Evolutionary conservation across 2,888 invertebrate genomes (phyloP), one percentile per base, ranked within the genome.

Genomic region (Laspeyria flexula): DNA sequence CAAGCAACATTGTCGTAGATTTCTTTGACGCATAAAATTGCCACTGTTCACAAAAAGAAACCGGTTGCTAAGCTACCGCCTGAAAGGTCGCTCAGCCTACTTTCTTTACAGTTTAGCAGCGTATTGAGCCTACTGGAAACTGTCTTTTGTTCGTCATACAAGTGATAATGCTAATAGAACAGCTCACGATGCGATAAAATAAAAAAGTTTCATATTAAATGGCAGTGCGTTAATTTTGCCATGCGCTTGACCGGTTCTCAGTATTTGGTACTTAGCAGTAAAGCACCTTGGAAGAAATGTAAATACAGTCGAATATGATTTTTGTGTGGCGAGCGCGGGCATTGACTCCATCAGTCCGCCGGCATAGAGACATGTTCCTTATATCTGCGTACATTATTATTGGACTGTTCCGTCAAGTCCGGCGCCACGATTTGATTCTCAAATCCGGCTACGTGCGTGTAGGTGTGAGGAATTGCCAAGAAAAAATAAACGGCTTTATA

Each of bases 221-320:
- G 47, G 53, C 39, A 42, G 39, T n/a, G 49, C 43, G 62, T 55
- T 59, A 52, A 62, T 57, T 53, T 55, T 38, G 35, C 18, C 47
- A 46, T 60, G 55, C 47, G 67, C 60, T 64, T 72, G 71, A 71
- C 67, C 59, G 63, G 67, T 70, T 72, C 62, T 75, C 55, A 50
- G 67, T 61, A 64, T 63, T 69, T 48, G 48, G 68, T 58, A 66
- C 68, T 73, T 65, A 71, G 68, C 73, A 71, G 73, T 73, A 76
- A 79, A 78, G 75, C 69, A 75, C 73, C 50, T 66, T 77, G 72
- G 68, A 75, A 77, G 77, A 81, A 82, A 86, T 83, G 83, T 78
- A 81, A 83, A 86, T 84, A 77, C 74, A 77, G 71, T 73, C 76
- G 77, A 83, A 82, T 85, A 82, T 79, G 78, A 82, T 82, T 83